Evolutionary conservation across 2,113 vertebrate genomes (phyloP).

Genomic region (Lonchura striata): DNA sequence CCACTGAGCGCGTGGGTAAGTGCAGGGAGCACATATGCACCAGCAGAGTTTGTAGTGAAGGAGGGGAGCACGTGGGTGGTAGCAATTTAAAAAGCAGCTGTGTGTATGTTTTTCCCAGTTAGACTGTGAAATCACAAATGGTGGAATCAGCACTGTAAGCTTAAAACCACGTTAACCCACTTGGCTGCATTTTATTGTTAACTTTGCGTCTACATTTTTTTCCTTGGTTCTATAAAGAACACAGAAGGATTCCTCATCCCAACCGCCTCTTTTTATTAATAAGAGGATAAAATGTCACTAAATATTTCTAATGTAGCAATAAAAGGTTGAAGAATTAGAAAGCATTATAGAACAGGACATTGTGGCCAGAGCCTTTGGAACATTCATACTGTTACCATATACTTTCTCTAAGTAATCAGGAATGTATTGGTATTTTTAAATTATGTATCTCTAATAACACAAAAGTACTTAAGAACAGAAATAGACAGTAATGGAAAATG

Average conservation of each 20-base stretch:
- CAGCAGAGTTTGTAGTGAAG: neutral
- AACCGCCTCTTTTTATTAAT: constrained; percentile 11
- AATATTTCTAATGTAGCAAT: constrained; percentile 62
- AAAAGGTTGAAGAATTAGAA: constrained; percentile 68
- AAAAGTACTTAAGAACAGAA: constrained; percentile 91
- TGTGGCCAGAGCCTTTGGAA: constrained; percentile 63
- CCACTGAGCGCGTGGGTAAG: neutral
- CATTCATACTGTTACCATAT: constrained; percentile 67
- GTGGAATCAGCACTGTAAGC: constrained; percentile 4
- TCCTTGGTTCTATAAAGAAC: neutral
- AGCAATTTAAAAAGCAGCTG: constrained; percentile 19
- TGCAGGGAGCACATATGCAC: neutral
- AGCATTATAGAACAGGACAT: constrained; percentile 65
- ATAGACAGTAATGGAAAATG: constrained; percentile 96
- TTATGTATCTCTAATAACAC: constrained; percentile 86
- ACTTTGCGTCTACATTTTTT: neutral
- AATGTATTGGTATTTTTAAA: constrained; percentile 86
- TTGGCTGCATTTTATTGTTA: constrained; percentile 12
- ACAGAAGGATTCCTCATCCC: neutral
- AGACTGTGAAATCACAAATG: constrained; percentile 48
- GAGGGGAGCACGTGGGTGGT: constrained; percentile 25
- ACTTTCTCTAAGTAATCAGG: constrained; percentile 79
- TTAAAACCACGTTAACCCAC: constrained; percentile 8
- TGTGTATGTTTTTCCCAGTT: constrained; percentile 26
- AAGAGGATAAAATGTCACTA: constrained; percentile 1